A percentile compares a stretch with the other conserved stretches of the same genome.
Evolutionary conservation across 2,888 invertebrate genomes (phyloP).

Genomic region (Amblyjoppa proteus): DNA sequence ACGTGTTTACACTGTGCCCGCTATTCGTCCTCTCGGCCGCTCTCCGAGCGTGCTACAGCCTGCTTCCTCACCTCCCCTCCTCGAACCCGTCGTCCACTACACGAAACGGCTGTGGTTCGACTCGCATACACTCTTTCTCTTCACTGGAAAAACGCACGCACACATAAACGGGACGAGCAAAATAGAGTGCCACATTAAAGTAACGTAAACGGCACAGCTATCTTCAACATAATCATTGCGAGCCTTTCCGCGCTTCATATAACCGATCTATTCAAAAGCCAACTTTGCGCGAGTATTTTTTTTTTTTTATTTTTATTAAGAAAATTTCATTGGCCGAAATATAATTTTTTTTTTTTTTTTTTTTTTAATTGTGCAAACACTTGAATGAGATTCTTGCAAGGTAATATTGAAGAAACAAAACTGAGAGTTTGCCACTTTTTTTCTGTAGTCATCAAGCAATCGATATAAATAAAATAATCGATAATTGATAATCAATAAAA

Average conservation of each 20-base stretch:
- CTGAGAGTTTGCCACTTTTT: too few species aligned
- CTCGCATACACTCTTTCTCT: slow-evolving; percentile 16
- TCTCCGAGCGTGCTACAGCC: slow-evolving; percentile 10
- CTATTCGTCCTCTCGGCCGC: neutral
- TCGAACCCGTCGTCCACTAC: slow-evolving; percentile 2
- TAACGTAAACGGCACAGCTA: slow-evolving; percentile 13
- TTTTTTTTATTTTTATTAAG: too few species aligned
- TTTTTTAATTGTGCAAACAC: too few species aligned
- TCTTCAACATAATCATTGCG: neutral
- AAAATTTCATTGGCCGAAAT: too few species aligned
- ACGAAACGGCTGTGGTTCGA: slow-evolving; percentile 16
- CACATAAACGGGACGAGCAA: neutral
- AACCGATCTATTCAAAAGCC: neutral
- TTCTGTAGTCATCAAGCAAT: too few species aligned
- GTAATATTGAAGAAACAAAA: too few species aligned
- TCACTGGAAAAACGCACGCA: slow-evolving; percentile 3
- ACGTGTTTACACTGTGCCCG: slow-evolving; percentile 32
- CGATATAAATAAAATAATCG: neutral
- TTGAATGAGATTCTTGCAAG: too few species aligned
- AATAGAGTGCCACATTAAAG: slow-evolving; percentile 11
- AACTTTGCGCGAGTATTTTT: too few species aligned
- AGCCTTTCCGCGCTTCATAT: neutral
- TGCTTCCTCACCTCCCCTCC: neutral
- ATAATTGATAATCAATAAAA: too few species aligned
- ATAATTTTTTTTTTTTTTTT: too few species aligned